Evolutionary conservation across 2,888 invertebrate genomes (phyloP), one percentile per base, ranked within the genome.

Genomic region (Agrotis clavis): DNA sequence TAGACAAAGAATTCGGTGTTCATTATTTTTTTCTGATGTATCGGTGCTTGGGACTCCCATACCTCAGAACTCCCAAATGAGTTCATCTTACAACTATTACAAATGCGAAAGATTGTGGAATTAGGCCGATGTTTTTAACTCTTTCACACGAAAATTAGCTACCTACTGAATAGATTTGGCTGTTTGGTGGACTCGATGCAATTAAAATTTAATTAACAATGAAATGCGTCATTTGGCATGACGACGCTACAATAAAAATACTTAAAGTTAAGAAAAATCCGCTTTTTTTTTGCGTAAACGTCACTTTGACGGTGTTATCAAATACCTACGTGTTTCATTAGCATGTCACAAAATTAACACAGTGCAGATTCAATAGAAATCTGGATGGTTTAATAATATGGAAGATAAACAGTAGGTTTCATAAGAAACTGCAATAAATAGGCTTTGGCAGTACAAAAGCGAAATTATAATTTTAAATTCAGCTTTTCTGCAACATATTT

Each of bases 181-280:
- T 30, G 30, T 30, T 30, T 18, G 19, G 47, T 48, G 16, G 16
- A 65, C 13, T 74, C 14, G 14, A 9, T 50, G n/a, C n/a, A 19
- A 67, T 54, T 25, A 16, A 19, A 19, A 48, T 77, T 68, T 50
- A 48, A 66, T 50, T 54, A 18, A 11, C 7, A 25, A 45, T 45
- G 45, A n/a, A 25, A 19, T 25, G 54, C 53, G 68, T 67, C 76
- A 67, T 67, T 35, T 48, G 25, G 14, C 11, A 35, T 48, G 47
- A 48, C n/a, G 16, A 19, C 3, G n/a, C 7, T 45, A 35, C n/a
- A 45, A 48, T 41, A 19, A 66, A 53, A 59, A 59, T 47, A 16
- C 18, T n/a, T n/a, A n/a, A n/a, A n/a, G n/a, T n/a, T n/a, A n/a
- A n/a, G n/a, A 6, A 60, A 48, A 68, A 30, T 53, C 57, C 4